Evolutionary conservation across 2,888 invertebrate genomes (phyloP).

Genomic region (Synanthedon andrenaeformis): DNA sequence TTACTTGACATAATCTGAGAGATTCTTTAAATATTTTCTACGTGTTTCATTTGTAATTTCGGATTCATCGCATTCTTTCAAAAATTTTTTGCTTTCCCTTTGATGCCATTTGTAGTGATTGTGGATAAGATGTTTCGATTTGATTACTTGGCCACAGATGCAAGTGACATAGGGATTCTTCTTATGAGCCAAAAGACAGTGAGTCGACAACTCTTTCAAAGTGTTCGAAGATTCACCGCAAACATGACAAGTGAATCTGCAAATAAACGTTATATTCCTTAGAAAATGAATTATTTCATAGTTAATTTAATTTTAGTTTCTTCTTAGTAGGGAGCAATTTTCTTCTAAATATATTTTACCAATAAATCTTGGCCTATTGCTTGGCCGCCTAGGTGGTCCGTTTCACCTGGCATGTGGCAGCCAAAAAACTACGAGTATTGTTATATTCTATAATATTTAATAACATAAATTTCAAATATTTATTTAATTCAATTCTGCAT

Average conservation of each 20-base stretch:
- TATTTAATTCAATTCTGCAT: neutral
- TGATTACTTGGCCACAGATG: conserved; percentile 46
- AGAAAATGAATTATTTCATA: too few species aligned
- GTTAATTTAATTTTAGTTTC: too few species aligned
- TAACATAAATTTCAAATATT: too few species aligned
- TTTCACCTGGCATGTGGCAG: too few species aligned
- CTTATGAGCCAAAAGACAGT: conserved; percentile 40
- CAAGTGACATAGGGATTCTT: conserved; percentile 42
- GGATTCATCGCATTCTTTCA: neutral
- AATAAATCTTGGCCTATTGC: too few species aligned
- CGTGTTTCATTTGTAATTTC: neutral
- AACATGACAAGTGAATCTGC: conserved; percentile 41
- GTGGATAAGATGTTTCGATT: conserved; percentile 51
- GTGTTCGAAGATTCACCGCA: conserved; percentile 40
- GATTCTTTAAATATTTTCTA: too few species aligned
- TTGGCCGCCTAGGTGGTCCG: too few species aligned
- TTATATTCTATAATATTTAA: too few species aligned
- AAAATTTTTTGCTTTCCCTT: conserved; percentile 30
- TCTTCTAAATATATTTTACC: too few species aligned
- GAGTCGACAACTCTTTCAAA: conserved; percentile 37
- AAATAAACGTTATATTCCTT: neutral
- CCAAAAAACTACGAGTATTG: too few species aligned
- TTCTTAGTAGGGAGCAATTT: too few species aligned
- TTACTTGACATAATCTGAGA: too few species aligned
- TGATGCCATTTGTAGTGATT: conserved; percentile 55